These are phyloP conservation scores for Amorpha juglandis DNA, from an alignment of 2,888 invertebrate genomes.

Conservation along the genomic window DNA sequence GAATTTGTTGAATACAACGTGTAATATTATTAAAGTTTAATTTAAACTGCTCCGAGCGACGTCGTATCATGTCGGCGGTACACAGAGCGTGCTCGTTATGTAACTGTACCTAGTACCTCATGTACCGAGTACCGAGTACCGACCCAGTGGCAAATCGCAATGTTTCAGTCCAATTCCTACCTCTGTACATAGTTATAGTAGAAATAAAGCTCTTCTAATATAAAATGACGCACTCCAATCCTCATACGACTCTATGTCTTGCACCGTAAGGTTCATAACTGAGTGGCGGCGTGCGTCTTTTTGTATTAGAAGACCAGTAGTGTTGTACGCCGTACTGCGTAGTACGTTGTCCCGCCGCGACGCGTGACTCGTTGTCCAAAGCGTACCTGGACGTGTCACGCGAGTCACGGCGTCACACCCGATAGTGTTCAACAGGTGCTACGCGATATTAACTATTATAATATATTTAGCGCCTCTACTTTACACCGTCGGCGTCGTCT, in stretches of 20 bases:
- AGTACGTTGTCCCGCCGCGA: conserved; percentile 21
- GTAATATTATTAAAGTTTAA: neutral
- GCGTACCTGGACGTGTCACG: neutral
- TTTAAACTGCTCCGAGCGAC: neutral
- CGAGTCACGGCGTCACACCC: conserved; percentile 28
- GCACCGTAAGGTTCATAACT: neutral
- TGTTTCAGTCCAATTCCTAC: conserved; percentile 22
- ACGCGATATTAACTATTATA: conserved; percentile 29
- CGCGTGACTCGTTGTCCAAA: neutral
- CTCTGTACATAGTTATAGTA: conserved; percentile 20
- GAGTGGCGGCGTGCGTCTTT: neutral
- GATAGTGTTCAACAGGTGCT: conserved; percentile 60
- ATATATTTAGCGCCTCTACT: conserved; percentile 12
- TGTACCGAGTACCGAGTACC: neutral
- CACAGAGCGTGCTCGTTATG: neutral
- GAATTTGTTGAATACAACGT: neutral
- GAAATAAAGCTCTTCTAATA: neutral
- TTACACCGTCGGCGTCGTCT: conserved; percentile 1
- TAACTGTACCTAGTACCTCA: neutral
- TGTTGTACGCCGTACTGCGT: conserved; percentile 9
- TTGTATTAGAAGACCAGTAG: neutral
- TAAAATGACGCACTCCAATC: neutral
- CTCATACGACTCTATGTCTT: neutral
- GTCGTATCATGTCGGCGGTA: conserved; percentile 2
- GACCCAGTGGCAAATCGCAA: conserved; percentile 4